Base-by-base conservation (phyloP, 2,888 invertebrate genomes). In the Ochropleura plecta region DNA sequence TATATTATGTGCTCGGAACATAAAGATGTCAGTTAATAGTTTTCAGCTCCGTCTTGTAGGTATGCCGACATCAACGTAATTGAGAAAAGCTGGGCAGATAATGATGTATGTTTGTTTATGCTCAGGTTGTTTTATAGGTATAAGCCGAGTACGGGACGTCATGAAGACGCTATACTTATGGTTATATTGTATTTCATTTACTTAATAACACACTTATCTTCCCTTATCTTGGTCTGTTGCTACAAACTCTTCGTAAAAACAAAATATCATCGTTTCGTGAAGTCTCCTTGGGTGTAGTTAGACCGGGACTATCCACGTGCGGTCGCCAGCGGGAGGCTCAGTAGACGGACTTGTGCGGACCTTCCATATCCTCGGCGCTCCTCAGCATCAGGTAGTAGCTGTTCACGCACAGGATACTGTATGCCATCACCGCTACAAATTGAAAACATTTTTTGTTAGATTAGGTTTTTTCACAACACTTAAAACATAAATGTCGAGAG, bases 301-400 rank as follows among this genome's bases (percentile, higher is more conserved):
- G 48, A 59, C 57, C 30, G 5, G 18, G 6, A 18, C 18, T 40
- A 20, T 5, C 3, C 14, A 10, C 0, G 6, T 20, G 12, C 5
- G 9, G 7, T 7, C n/a, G 7, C 20, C 8, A 3, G 16, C 2
- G 49, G 0, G 16, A 5, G 0, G 14, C 77, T 84, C 86, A 93
- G 82, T 91, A 93, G 79, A 88, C 76, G 3, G 82, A 76, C 90
- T 93, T 92, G 87, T 80, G 71, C 6, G 94, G 93, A 0, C 93
- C 93, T 69, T 91, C 87, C 94, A 95, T 94, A 74, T 95, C 95
- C 66, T 94, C 92, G 70, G 87, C 86, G 88, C 95, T 95, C 86
- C 87, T 90, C 91, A 96, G 91, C 93, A 95, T 89, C 88, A 96
- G 90, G 91, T 92, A 94, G 91, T 92, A 96, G 88, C 95, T 95